Conservation (phyloP, 2,797 vertebrate genomes). For the Syndactyla subalaris region DNA sequence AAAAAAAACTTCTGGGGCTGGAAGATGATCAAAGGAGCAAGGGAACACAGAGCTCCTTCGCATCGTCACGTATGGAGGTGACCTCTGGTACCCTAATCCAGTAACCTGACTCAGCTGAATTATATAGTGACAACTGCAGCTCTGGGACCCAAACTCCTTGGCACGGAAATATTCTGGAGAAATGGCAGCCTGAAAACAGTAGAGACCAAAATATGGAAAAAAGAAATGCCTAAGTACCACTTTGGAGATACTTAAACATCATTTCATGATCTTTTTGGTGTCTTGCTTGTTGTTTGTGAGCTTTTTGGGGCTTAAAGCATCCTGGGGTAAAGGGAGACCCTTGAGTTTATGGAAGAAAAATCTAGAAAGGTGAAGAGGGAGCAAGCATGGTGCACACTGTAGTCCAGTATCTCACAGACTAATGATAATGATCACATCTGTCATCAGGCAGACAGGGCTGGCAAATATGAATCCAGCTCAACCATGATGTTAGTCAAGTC, state of each 20-base stretch:
- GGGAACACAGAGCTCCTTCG: neutral
- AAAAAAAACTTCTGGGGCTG: neutral
- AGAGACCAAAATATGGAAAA: neutral
- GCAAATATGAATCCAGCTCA: neutral
- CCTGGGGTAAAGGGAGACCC: accelerated
- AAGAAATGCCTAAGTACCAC: neutral
- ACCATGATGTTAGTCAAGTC: neutral
- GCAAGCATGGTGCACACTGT: neutral
- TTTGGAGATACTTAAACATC: neutral
- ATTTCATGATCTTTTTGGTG: neutral
- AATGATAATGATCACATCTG: neutral
- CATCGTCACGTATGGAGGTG: accelerated
- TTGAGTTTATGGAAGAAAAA: neutral
- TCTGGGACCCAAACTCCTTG: neutral
- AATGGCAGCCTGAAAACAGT: neutral
- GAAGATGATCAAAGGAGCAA: neutral
- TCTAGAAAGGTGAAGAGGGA: neutral
- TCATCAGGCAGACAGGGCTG: neutral
- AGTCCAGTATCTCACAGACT: neutral
- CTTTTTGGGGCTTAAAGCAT: neutral
- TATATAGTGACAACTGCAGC: neutral
- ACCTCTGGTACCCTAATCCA: neutral
- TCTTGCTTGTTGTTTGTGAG: neutral
- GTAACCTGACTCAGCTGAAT: neutral
- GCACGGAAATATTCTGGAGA: neutral